phyloP scores from a whole-genome alignment of 2,888 invertebrate species.

The Platerodrilus igneus region DNA sequence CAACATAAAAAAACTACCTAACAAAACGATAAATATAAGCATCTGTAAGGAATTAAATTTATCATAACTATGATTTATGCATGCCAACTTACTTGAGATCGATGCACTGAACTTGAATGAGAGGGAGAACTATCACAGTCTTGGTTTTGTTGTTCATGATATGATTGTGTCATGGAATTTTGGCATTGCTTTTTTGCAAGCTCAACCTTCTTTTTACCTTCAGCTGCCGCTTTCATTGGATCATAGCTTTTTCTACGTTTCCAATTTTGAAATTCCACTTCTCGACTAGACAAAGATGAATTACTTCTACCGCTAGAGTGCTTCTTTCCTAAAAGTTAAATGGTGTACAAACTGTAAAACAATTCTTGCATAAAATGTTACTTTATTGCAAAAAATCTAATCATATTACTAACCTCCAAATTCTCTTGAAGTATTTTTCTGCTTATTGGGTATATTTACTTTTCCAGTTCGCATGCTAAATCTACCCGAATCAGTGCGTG shows the following conservation, averaged over 20 bases:
- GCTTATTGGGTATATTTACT: constrained; percentile 40
- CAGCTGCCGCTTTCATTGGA: constrained; percentile 89
- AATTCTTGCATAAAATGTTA: too few relatives aligned
- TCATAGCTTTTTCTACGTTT: constrained; percentile 92
- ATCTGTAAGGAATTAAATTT: constrained; percentile 8
- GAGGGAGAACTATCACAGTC: constrained; percentile 48
- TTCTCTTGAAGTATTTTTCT: constrained; percentile 38
- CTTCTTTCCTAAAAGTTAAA: constrained; percentile 48
- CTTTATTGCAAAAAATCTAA: constrained; percentile 2
- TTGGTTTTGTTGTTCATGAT: constrained; percentile 38
- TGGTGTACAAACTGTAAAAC: too few relatives aligned
- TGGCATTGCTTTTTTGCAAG: constrained; percentile 48
- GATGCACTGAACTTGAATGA: constrained; percentile 47
- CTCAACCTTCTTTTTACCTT: constrained; percentile 67
- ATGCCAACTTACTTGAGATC: constrained; percentile 44
- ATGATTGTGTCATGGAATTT: constrained; percentile 43
- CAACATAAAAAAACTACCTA: too few relatives aligned
- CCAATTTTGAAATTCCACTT: constrained; percentile 92
- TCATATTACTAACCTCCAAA: constrained; percentile 15
- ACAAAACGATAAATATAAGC: constrained; percentile 9
- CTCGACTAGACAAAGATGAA: constrained; percentile 69
- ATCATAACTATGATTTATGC: too few relatives aligned
- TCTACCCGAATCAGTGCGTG: constrained; percentile 60
- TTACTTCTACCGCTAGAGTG: constrained; percentile 60
- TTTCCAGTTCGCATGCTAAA: constrained; percentile 58